Conservation (phyloP, 1,140 invertebrate species). For the Megalopta genalis region DNA sequence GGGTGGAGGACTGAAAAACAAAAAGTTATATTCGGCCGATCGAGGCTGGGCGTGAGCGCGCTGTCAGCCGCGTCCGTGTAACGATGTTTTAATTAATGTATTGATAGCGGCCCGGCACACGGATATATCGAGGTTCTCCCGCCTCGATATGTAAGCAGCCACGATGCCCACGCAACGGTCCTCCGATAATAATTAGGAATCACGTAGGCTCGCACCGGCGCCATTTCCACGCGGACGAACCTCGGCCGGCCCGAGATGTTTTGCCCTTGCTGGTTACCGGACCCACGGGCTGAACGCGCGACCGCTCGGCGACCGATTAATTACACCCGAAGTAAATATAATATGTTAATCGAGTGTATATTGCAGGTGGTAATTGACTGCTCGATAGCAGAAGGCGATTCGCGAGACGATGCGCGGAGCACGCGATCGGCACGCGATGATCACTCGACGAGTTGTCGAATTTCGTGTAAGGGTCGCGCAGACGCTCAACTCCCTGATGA, state of each 20-base stretch:
- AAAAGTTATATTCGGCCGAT: conserved; percentile 60
- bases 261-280: neutral
- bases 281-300: neutral
- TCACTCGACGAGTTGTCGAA: conserved; percentile 23
- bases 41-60: conserved; percentile 64
- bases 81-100: conserved; percentile 74
- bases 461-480: conserved; percentile 17
- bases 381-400: conserved; percentile 16
- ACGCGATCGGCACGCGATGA: conserved; percentile 47
- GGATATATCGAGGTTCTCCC: conserved; percentile 43
- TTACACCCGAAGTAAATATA: conserved; percentile 53
- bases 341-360: conserved; percentile 55
- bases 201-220: conserved; percentile 11
- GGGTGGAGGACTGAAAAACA: conserved; percentile 14
- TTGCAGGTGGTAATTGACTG: conserved; percentile 48
- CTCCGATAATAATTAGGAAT: conserved; percentile 63
- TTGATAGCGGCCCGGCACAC: conserved; percentile 61
- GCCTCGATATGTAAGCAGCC: conserved; percentile 42
- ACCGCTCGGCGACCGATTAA: conserved; percentile 18
- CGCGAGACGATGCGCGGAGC: conserved; percentile 23
- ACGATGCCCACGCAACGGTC: conserved; percentile 35
- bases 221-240: conserved; percentile 6
- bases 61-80: conserved; percentile 60
- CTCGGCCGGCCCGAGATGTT: neutral
- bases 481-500: conserved; percentile 1